These are phyloP conservation scores for Spheniscus humboldti DNA, from an alignment of 2,797 vertebrate species.

Conservation along the genomic window DNA sequence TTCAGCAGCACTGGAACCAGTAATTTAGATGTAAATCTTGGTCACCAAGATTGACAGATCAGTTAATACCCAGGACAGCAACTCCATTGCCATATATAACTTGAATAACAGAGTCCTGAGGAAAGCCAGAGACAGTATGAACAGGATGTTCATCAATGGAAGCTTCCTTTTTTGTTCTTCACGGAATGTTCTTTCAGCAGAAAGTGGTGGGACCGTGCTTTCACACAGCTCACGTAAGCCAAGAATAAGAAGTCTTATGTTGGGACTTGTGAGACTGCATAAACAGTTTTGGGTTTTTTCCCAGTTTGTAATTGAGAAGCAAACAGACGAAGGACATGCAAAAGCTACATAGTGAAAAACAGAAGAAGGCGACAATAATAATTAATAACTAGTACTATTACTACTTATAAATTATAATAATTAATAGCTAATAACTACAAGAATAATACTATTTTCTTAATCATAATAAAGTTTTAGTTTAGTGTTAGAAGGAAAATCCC, in stretches of 20 bases:
- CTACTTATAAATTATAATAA: neutral
- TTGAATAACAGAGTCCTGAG: neutral
- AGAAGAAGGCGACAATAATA: neutral
- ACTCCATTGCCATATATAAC: neutral
- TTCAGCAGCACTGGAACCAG: neutral
- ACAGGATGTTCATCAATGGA: neutral
- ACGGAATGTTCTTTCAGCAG: neutral
- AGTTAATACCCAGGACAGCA: neutral
- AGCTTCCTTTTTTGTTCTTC: neutral
- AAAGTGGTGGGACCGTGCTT: neutral
- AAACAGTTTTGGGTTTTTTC: neutral
- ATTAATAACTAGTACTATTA: neutral
- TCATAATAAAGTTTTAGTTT: neutral
- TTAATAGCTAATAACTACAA: neutral
- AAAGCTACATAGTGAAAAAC: neutral
- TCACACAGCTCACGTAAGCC: neutral
- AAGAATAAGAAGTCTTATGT: neutral
- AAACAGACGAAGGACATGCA: neutral
- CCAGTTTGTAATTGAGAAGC: neutral
- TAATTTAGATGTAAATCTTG: neutral
- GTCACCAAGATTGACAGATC: neutral
- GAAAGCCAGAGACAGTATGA: neutral
- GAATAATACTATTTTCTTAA: neutral
- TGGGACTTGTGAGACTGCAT: neutral
- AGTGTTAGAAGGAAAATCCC: neutral